Percentiles rank a stretch among this genome's conserved stretches.
Conservation (phyloP, 1,140 invertebrate species). For the Bactericera cockerelli region DNA sequence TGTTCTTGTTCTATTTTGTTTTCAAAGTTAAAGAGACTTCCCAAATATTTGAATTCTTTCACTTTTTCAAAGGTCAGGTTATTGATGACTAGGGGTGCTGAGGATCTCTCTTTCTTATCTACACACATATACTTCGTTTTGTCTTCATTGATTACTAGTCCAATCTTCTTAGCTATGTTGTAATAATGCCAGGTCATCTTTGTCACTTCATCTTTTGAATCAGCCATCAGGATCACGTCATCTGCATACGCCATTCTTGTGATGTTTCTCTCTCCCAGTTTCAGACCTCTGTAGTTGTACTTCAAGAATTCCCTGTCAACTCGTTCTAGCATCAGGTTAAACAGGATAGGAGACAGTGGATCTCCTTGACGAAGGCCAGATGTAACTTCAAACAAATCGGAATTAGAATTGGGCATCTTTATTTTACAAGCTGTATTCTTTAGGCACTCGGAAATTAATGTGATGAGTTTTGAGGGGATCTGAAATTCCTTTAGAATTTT, state of each 20-base stretch:
- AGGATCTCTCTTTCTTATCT: not conserved
- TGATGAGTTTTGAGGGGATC: not conserved
- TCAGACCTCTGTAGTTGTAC: not conserved
- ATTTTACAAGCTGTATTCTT: not conserved
- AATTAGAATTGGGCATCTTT: not conserved
- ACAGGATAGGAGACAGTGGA: not conserved
- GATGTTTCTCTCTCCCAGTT: not conserved
- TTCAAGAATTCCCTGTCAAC: not conserved
- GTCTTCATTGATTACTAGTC: conserved; percentile 5
- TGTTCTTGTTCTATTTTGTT: conserved; percentile 5
- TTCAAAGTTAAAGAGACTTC: conserved; percentile 10
- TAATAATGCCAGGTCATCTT: not conserved
- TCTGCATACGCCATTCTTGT: conserved; percentile 10
- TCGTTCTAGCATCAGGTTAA: not conserved
- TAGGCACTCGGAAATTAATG: not conserved
- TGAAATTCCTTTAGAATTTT: not conserved
- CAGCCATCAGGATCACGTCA: conserved; percentile 7
- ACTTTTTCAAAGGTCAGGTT: conserved; percentile 12
- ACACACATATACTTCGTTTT: conserved; percentile 15
- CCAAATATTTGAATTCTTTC: conserved; percentile 13
- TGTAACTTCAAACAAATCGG: not conserved
- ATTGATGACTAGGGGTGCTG: conserved; percentile 9
- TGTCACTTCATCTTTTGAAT: conserved; percentile 9
- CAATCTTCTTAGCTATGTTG: conserved; percentile 4
- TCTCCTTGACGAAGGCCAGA: not conserved